Base-by-base conservation (phyloP, 2,888 invertebrate genomes). In the Torymus texanus region DNA sequence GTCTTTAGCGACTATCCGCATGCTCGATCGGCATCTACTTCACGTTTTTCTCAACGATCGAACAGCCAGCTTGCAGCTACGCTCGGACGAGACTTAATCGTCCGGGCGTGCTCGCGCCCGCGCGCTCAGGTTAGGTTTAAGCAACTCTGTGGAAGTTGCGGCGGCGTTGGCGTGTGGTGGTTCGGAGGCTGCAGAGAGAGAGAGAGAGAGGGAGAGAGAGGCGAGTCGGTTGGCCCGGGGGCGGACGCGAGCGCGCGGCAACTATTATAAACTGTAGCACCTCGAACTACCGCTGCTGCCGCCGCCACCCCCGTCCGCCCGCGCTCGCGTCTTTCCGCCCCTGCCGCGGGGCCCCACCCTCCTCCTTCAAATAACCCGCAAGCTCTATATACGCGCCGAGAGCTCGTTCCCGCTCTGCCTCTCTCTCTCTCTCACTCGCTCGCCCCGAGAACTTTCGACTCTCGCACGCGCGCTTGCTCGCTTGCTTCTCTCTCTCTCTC, bases 221-320 rank as follows among this genome's bases (percentile, higher is more conserved):
- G 65, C 72, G 77, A 85, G 87, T 86, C 84, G 88, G 86, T 85
- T 86, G 86, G 87, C 88, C 87, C 85, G 88, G 86, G 87, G 89
- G 87, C 86, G 86, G 83, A 82, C 83, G 84, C 84, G 86, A 86
- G 86, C 83, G 84, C 84, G 86, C 86, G 86, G 88, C 88, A 90
- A 90, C 90, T 90, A 90, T 90, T 90, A 90, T 89, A 90, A 90
- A 90, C 89, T 90, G 88, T 89, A 89, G 90, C 89, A 89, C 90
- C 89, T 89, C 90, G 89, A 89, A 89, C 88, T 89, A 89, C 89
- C 88, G 87, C 89, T 88, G 87, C 85, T 82, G 84, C 83, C 84
- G 83, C 85, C 84, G 84, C 86, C 85, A 85, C 85, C 86, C 86
- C 86, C 85, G 83, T 84, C 83, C 84, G 83, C 85, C 84, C 79